Evolutionary conservation across 2,888 invertebrate genomes (phyloP).

Genomic region (Hypomecis punctinalis): DNA sequence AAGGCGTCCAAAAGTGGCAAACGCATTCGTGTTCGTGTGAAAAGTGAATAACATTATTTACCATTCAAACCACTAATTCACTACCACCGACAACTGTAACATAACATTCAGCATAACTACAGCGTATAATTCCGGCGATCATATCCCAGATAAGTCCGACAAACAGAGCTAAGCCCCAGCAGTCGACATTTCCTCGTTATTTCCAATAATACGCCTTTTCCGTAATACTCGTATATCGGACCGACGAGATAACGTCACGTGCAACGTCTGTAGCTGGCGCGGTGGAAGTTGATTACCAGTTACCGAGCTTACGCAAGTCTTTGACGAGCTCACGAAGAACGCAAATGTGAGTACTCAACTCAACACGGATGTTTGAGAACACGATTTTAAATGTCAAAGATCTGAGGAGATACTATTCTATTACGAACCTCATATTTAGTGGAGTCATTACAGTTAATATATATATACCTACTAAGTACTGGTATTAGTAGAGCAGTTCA

Average conservation of each 20-base stretch:
- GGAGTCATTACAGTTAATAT: no score
- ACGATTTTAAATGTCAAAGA: no score
- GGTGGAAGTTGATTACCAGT: not conserved
- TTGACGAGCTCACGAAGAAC: not conserved
- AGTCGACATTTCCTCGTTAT: constrained; percentile 42
- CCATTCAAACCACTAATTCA: no score
- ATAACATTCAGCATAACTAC: not conserved
- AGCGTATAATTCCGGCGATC: constrained; percentile 13
- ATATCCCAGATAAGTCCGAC: constrained; percentile 23
- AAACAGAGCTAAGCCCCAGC: constrained; percentile 37
- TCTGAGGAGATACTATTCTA: no score
- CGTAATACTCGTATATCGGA: constrained; percentile 42
- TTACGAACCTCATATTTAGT: no score
- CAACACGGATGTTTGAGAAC: no score
- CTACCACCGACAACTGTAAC: not conserved
- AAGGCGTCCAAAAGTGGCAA: no score
- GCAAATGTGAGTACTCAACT: no score
- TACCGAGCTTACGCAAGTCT: not conserved
- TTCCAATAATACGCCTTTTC: constrained; percentile 45
- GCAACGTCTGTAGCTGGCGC: constrained; percentile 35
- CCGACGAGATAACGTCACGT: constrained; percentile 42
- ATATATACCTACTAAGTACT: no score
- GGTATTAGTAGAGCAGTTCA: no score
- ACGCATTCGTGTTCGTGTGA: no score
- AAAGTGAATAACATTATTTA: no score